Conservation (phyloP, 2,888 invertebrate species). For the Nomada ferruginata region DNA sequence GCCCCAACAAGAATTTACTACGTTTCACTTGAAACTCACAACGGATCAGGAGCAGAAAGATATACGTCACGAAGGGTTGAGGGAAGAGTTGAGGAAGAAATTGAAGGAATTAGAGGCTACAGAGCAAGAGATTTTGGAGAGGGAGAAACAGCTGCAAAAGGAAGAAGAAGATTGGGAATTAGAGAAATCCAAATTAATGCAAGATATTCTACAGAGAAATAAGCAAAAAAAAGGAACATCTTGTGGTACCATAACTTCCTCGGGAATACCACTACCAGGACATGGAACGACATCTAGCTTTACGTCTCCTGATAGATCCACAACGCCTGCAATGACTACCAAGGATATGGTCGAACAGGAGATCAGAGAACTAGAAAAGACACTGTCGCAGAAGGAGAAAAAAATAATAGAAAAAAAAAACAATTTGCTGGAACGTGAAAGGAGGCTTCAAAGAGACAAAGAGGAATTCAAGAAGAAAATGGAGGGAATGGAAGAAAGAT, state of each 20-base stretch:
- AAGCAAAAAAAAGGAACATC: neutral
- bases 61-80: conserved; percentile 14
- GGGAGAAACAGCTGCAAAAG: conserved; percentile 12
- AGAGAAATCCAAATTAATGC: neutral
- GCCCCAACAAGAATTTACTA: neutral
- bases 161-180: conserved; percentile 21
- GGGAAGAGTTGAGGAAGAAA: conserved; percentile 16
- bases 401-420: conserved; percentile 39
- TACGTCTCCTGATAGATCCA: no score
- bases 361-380: conserved; percentile 50
- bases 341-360: conserved; percentile 54
- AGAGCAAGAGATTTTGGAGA: conserved; percentile 42
- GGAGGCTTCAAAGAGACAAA: conserved; percentile 51
- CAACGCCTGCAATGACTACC: neutral
- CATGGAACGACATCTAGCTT: neutral
- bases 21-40: neutral
- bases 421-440: conserved; percentile 23
- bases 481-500: conserved; percentile 19
- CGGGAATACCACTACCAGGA: neutral
- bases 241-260: neutral
- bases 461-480: conserved; percentile 44
- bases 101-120: conserved; percentile 35
- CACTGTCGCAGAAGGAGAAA: conserved; percentile 37
- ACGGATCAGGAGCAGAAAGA: conserved; percentile 17
- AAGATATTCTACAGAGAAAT: neutral